A percentile compares a stretch with the other conserved stretches of the same genome.
phyloP scores from a whole-genome alignment of 1,140 invertebrate genomes.

The Apis dorsata region DNA sequence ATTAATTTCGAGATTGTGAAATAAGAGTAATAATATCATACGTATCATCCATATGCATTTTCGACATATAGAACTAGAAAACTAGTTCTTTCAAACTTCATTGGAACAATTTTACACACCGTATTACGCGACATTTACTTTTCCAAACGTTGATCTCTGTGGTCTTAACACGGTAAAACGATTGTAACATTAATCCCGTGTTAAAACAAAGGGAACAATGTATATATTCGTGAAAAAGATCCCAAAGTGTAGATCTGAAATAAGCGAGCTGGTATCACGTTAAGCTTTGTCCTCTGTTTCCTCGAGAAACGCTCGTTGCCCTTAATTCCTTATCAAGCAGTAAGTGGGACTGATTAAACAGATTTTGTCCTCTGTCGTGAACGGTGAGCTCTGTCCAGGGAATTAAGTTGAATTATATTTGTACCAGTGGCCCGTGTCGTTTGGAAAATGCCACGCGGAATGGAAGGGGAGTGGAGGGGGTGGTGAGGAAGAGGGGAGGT shows the following conservation, averaged over 20 bases:
- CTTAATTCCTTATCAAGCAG: constrained; percentile 65
- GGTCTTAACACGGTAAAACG: not conserved
- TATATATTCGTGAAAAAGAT: constrained; percentile 2
- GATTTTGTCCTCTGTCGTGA: constrained; percentile 48
- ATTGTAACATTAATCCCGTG: not conserved
- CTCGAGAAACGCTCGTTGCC: not conserved
- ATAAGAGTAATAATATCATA: not conserved
- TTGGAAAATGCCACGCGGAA: not conserved
- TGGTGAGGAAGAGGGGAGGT: no score
- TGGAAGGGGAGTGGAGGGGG: not conserved
- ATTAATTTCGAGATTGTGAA: not conserved
- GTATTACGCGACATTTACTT: not conserved
- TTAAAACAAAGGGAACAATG: not conserved
- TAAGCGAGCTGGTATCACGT: constrained; percentile 13
- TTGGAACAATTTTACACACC: no score
- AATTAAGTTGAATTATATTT: constrained; percentile 62
- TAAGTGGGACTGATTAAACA: constrained; percentile 64
- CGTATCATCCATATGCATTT: no score
- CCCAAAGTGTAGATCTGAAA: constrained; percentile 16
- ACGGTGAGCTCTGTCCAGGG: constrained; percentile 29
- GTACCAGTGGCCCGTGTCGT: constrained; percentile 23
- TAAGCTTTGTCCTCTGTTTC: constrained; percentile 10
- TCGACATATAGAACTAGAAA: not conserved
- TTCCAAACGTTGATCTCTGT: not conserved
- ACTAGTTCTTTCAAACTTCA: not conserved